Conservation (phyloP, 2,113 vertebrate genomes). For the Ciconia stormi region DNA sequence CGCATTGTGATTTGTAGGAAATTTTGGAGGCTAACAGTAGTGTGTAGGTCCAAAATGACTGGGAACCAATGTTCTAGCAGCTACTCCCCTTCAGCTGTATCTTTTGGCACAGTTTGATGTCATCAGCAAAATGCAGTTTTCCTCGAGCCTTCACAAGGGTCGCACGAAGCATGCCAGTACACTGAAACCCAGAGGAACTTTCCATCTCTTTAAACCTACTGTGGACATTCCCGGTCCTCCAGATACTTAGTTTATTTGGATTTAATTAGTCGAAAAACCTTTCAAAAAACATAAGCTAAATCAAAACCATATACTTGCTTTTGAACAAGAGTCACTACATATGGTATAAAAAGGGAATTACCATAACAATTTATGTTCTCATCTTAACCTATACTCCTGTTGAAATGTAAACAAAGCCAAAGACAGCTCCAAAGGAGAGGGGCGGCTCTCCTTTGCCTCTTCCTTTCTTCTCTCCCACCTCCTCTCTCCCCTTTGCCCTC, state of each 20-base stretch:
- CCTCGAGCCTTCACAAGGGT: not conserved
- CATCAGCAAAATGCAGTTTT: not conserved
- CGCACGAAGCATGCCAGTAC: not conserved
- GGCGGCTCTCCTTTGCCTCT: not conserved
- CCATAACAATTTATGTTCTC: not conserved
- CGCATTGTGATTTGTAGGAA: not conserved
- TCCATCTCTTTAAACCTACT: not conserved
- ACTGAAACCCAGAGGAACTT: not conserved
- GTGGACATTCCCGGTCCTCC: not conserved
- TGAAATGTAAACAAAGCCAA: not conserved
- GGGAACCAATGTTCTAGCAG: not conserved
- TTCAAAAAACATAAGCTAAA: not conserved
- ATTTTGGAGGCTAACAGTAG: not conserved
- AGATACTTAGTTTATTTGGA: not conserved
- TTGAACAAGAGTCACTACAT: not conserved
- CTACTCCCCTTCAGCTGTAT: not conserved
- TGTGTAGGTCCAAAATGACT: not conserved
- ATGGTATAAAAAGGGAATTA: not conserved
- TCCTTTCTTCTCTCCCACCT: not conserved
- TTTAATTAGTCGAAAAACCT: not conserved
- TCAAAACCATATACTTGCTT: not conserved
- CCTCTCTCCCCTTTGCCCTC: not conserved
- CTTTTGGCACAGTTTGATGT: not conserved
- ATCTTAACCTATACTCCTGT: not conserved
- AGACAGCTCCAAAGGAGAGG: not conserved